phyloP scores from a whole-genome alignment of 2,113 vertebrate genomes.

The Larimichthys crocea region DNA sequence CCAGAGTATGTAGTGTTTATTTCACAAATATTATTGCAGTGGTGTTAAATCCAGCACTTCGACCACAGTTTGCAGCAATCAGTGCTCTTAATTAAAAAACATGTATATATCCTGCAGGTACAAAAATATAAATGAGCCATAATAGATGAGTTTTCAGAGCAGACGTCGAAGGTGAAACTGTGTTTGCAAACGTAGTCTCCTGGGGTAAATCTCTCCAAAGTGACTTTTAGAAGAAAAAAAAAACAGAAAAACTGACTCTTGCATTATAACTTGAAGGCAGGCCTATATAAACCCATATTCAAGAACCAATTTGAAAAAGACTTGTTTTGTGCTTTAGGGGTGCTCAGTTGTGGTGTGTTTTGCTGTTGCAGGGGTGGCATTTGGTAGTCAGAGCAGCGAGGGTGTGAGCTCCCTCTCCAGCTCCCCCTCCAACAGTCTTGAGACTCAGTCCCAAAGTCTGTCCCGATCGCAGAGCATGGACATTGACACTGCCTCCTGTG shows the following conservation, averaged over 20 bases:
- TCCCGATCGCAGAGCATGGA: conserved; percentile 99
- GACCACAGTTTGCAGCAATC: conserved; percentile 6
- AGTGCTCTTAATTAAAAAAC: background rate
- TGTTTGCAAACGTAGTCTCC: background rate
- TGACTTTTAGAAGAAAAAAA: too few relatives aligned
- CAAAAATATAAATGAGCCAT: background rate
- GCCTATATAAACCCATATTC: background rate
- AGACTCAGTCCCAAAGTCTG: conserved; percentile 97
- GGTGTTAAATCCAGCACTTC: conserved; percentile 7
- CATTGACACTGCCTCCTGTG: conserved; percentile 96
- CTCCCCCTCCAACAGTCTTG: conserved; percentile 98
- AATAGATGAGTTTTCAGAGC: background rate
- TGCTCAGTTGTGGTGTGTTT: conserved; percentile 40
- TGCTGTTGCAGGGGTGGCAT: conserved; percentile 89
- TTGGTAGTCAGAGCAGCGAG: conserved; percentile 99
- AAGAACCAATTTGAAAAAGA: background rate
- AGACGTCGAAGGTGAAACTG: background rate
- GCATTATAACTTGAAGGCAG: background rate
- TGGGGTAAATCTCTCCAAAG: background rate
- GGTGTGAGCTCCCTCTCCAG: conserved; percentile 99
- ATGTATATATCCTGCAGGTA: too few relatives aligned
- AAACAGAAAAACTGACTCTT: background rate
- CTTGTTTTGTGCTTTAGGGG: background rate
- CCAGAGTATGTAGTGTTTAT: background rate
- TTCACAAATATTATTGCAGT: conserved; percentile 4